phyloP scores from a whole-genome alignment of 2,113 vertebrate genomes.

The Haplochromis burtoni region DNA sequence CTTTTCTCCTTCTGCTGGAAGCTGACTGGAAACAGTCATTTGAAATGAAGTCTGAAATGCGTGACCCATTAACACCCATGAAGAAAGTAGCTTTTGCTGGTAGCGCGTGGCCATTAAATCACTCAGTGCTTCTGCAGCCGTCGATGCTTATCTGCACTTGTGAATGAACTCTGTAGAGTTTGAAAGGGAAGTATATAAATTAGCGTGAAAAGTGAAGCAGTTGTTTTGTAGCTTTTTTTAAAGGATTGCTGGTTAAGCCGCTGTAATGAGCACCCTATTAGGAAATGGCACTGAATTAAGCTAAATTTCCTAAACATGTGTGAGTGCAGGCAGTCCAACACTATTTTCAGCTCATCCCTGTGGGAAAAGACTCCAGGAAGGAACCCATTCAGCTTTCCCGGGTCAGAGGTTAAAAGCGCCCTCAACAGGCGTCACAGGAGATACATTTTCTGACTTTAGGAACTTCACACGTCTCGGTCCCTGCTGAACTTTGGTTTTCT shows the following conservation, averaged over 20 bases:
- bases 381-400: slow-evolving; percentile 3
- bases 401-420: slow-evolving; percentile 16
- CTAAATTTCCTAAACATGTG: neutral
- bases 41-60: neutral
- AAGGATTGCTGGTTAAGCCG: neutral
- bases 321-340: neutral
- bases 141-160: neutral
- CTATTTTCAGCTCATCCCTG: neutral
- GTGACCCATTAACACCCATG: fast-evolving
- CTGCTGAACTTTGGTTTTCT: neutral
- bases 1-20: neutral
- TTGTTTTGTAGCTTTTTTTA: neutral
- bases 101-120: neutral
- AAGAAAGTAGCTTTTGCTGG: neutral
- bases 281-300: neutral
- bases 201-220: neutral
- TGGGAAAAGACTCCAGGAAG: slow-evolving; percentile 19
- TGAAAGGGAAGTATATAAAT: neutral
- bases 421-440: neutral
- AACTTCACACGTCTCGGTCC: neutral
- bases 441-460: neutral
- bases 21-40: neutral
- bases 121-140: neutral
- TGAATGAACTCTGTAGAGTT: neutral
- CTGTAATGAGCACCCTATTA: neutral